Evolutionary conservation across 2,888 invertebrate genomes (phyloP), one percentile per base, ranked within the genome.

Genomic region (Cephus runcator): DNA sequence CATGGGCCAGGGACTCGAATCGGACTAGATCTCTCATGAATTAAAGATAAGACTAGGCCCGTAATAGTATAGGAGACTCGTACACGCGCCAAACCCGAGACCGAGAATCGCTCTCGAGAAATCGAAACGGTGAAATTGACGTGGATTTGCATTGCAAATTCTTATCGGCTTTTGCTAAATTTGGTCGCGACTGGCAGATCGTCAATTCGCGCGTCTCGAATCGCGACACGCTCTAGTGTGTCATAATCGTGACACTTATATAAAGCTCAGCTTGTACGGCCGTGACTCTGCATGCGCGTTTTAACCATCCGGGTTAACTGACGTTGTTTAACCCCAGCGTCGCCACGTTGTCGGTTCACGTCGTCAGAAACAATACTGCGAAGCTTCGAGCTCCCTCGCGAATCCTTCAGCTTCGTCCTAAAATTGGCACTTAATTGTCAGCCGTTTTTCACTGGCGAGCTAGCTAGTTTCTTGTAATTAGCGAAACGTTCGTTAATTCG

Each of bases 201-300:
- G 73, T 40, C 69, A 3, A 83, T 82, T 79, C 87, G 87, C 90
- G 90, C 88, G 88, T 34, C 71, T 30, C 12, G 30, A 71, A 30
- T 71, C 31, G 71, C 71, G 30, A 71, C 33, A 23, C 81, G 91
- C 87, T 89, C 92, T 92, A 92, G 88, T 91, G 92, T 91, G 90
- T 92, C 92, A 88, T 89, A 91, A 89, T 91, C 92, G 89, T 91
- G 92, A 92, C 92, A 92, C 89, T 91, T 92, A 31, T n/a, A n/a
- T n/a, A 33, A 31, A n/a, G 34, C 34, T 71, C 23, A n/a, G 31
- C n/a, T 71, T 71, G 15, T 23, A 56, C 56, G 56, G 56, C 56
- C 40, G 40, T 56, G 40, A 56, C 40, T 40, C 23, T 23, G 9
- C 56, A 56, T 56, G 56, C 23, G 56, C 56, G 56, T 23, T 23